A percentile compares a stretch with the other conserved stretches of the same genome.
Evolutionary conservation across 2,797 vertebrate genomes (phyloP).

Genomic region (Meda fulgida): DNA sequence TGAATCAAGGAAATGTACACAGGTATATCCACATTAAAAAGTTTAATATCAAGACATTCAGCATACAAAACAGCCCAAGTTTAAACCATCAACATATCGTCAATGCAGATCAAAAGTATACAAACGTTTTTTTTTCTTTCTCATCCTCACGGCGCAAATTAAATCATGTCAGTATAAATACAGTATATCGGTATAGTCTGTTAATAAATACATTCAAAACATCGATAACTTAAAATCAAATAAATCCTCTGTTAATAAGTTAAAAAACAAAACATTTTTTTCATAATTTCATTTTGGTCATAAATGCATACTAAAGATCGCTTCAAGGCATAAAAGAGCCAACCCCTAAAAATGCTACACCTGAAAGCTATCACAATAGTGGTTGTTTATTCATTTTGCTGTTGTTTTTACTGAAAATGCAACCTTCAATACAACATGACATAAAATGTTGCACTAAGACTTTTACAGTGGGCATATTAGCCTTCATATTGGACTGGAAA

Average conservation of each 20-base stretch:
- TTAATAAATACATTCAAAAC: constrained; percentile 66
- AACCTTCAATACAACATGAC: constrained; percentile 14
- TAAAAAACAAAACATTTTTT: constrained; percentile 48
- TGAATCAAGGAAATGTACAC: background rate
- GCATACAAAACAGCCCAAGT: constrained; percentile 78
- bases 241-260: constrained; percentile 59
- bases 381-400: background rate
- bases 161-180: constrained; percentile 65
- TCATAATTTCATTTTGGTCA: constrained; percentile 47
- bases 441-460: background rate
- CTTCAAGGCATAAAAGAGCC: constrained; percentile 25
- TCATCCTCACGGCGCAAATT: constrained; percentile 68
- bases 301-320: constrained; percentile 45
- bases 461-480: background rate
- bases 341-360: constrained; percentile 32
- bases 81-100: constrained; percentile 74
- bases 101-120: constrained; percentile 83
- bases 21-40: constrained; percentile 51
- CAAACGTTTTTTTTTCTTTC: constrained; percentile 57
- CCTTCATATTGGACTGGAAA: background rate
- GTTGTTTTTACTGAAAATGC: constrained; percentile 22
- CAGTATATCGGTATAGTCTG: constrained; percentile 48
- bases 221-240: constrained; percentile 56
- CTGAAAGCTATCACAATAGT: constrained; percentile 24
- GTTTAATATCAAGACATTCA: constrained; percentile 80